These are phyloP conservation scores for Carassius carassius DNA, from an alignment of 2,113 vertebrate species.

Conservation along the genomic window DNA sequence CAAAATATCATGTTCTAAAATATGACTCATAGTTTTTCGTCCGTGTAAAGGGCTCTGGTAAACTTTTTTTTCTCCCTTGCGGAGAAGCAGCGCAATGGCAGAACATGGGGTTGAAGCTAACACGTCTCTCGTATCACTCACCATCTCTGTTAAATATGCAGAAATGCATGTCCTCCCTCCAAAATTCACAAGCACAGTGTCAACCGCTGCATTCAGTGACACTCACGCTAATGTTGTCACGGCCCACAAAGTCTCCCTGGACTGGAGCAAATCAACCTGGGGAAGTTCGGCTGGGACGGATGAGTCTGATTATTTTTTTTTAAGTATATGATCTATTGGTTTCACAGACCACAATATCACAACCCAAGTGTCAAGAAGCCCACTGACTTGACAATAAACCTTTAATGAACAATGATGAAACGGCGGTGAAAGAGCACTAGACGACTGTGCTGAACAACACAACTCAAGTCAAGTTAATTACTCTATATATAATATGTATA, in stretches of 20 bases:
- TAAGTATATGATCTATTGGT: not conserved
- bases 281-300: not conserved
- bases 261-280: not conserved
- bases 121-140: slow-evolving; percentile 47
- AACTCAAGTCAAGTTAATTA: not conserved
- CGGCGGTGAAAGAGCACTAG: not conserved
- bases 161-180: slow-evolving; percentile 1
- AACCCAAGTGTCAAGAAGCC: not conserved
- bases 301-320: not conserved
- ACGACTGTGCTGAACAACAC: not conserved
- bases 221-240: not conserved
- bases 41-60: not conserved
- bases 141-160: slow-evolving; percentile 43
- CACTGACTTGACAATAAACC: not conserved
- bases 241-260: not conserved
- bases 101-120: slow-evolving; percentile 28
- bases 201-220: slow-evolving; percentile 34
- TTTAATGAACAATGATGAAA: not conserved
- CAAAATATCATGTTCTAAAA: not conserved
- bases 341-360: not conserved
- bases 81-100: slow-evolving; percentile 13
- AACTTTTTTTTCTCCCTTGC: slow-evolving; percentile 14
- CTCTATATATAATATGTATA: not conserved
- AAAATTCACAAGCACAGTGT: slow-evolving; percentile 33
- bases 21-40: slow-evolving; percentile 35